Base-by-base conservation (phyloP, 2,797 vertebrate genomes). In the Sciurus vulgaris region DNA sequence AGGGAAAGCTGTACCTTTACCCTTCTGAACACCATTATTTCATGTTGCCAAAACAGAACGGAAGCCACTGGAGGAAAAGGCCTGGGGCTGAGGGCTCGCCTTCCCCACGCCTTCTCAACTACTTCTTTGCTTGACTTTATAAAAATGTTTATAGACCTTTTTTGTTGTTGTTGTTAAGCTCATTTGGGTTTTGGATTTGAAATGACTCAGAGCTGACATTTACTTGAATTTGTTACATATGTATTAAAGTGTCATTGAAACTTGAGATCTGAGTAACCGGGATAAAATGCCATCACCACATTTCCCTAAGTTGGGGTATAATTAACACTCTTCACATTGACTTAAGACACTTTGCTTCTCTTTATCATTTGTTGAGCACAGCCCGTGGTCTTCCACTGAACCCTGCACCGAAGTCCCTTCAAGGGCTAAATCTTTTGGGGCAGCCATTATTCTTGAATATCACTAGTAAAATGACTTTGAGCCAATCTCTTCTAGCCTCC, bases 141-240 rank as follows among this genome's bases (percentile, higher is more conserved):
- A 49, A 24, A 93, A 49, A 20, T 54, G 69, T 26, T 63, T 69
- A 33, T 38, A 41, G 33, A 9, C 38, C 38, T 59, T n/a, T 67
- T 79, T 41, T 24, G 33, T 69, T 24, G 11, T 12, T 73, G 38
- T 24, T 26, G 26, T 41, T 28, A 54, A 85, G 61, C 41, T 15
- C 14, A 30, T 91, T 94, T 92, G 73, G 63, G 72, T 91, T 91
- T 96, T 65, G 70, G 44, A 78, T 89, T 96, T 88, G 67, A 96
- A 92, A 61, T 92, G 84, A 95, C 47, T 94, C 91, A 78, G 17
- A 47, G 82, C 74, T 78, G 61, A 91, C 79, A 82, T 14, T 67
- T 74, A 72, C 41, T 88, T 94, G 33, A 49, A 38, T 91, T 67
- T 79, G 69, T 38, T 65, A 2, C 14, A 0, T 73, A 17, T 41